Evolutionary conservation across 2,888 invertebrate species (phyloP), one percentile per base, ranked within the genome.

Genomic region (Sipha maydis): DNA sequence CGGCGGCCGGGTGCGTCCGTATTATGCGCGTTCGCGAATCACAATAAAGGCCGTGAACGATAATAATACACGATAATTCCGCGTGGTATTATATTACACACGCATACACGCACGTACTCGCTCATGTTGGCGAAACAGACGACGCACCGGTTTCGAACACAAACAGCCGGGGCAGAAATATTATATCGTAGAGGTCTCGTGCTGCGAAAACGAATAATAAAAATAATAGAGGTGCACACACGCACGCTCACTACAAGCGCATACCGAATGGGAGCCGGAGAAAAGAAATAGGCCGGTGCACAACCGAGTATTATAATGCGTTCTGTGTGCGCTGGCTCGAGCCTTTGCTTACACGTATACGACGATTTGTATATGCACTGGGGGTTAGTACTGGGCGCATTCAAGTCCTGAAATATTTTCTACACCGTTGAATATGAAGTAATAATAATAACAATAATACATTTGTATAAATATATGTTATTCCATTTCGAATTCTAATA

Each of bases 141-240:
- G 56, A 2, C 21, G 79, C 73, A 75, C 67, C 61, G 31, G 67
- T 85, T 85, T 61, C 19, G 3, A n/a, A n/a, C 34, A 73, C n/a
- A n/a, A 83, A 54, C 34, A 73, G 69, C 73, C 54, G 71, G 25
- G 41, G n/a, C 41, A 11, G 31, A 77, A 84, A 77, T 67, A 48
- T 48, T 38, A 19, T 48, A 8, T 48, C 48, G 41, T 19, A 25
- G 25, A 17, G 69, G 48, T n/a, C 67, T 69, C 85, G 31, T 31
- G 85, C 85, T 85, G 85, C 19, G 77, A 85, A 85, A 67, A 77
- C 17, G 67, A 69, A 85, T 84, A 84, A 61, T 38, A 83, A 73
- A 19, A 48, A n/a, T 48, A 48, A 61, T 1, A 28, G 41, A 1
- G 48, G 25, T 41, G 41, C 8, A 8, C 41, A 41, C 41, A 8